phyloP scores from a whole-genome alignment of 2,113 vertebrate species.

The Telmatochromis sp. region DNA sequence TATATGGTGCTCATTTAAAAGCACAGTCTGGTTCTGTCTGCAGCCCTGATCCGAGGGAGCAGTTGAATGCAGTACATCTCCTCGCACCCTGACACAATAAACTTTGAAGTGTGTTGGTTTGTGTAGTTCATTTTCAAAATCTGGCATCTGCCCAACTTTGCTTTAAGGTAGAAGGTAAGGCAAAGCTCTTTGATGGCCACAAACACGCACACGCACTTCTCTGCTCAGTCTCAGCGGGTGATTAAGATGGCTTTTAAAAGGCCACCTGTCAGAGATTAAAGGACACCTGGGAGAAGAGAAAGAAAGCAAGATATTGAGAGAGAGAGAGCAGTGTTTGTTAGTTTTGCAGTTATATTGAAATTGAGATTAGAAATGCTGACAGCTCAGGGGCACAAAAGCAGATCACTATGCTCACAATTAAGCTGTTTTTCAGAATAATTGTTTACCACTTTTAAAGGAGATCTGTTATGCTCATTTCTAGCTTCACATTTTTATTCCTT shows the following conservation, averaged over 20 bases:
- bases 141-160: conserved; percentile 56
- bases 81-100: conserved; percentile 39
- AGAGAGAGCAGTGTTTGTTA: background rate
- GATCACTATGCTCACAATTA: background rate
- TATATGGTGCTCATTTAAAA: background rate
- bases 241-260: conserved; percentile 72
- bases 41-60: background rate
- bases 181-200: conserved; percentile 47
- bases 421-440: background rate
- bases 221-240: conserved; percentile 39
- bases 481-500: background rate
- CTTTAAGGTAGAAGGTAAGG: conserved; percentile 40
- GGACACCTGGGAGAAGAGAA: conserved; percentile 64
- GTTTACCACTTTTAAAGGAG: background rate
- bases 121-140: conserved; percentile 28
- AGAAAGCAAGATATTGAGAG: conserved; percentile 8
- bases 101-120: conserved; percentile 36
- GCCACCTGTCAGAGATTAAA: conserved; percentile 78
- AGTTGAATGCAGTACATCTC: background rate
- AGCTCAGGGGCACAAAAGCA: background rate
- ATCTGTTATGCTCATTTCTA: background rate
- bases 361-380: background rate
- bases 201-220: background rate
- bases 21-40: background rate
- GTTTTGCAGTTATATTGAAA: background rate